Evolutionary conservation across 1,140 invertebrate species (phyloP).

Genomic region (Drosophila asahinai): DNA sequence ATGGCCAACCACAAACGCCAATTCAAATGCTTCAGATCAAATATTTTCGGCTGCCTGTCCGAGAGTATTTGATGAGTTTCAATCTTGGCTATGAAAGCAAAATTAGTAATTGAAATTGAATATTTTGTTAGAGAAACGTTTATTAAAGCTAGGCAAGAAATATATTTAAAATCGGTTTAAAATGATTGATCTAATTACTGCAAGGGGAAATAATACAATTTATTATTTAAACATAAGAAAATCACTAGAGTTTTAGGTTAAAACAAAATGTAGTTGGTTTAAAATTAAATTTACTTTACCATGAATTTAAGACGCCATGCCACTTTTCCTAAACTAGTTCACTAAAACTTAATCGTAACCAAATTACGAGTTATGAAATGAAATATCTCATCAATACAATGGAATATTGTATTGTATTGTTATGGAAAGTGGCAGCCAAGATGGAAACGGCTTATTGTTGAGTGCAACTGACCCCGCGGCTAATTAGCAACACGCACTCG

Average conservation of each 20-base stretch:
- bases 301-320: not conserved
- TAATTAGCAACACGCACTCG: conserved; percentile 38
- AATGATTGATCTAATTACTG: not conserved
- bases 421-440: conserved; percentile 3
- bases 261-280: too few species aligned
- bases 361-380: not conserved
- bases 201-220: not conserved
- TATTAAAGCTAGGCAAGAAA: not conserved
- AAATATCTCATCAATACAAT: not conserved
- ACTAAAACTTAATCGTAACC: not conserved
- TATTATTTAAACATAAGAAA: not conserved
- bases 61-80: conserved; percentile 1
- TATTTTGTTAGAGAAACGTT: too few species aligned
- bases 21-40: conserved; percentile 9
- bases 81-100: not conserved
- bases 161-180: not conserved
- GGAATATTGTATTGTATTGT: not conserved
- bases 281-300: not conserved
- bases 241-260: too few species aligned
- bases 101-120: too few species aligned
- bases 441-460: not conserved
- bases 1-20: conserved; percentile 14
- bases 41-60: conserved; percentile 1
- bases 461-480: conserved; percentile 24
- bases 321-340: too few species aligned